Conservation (phyloP, 2,797 vertebrate species). For the Sternotherus odoratus region DNA sequence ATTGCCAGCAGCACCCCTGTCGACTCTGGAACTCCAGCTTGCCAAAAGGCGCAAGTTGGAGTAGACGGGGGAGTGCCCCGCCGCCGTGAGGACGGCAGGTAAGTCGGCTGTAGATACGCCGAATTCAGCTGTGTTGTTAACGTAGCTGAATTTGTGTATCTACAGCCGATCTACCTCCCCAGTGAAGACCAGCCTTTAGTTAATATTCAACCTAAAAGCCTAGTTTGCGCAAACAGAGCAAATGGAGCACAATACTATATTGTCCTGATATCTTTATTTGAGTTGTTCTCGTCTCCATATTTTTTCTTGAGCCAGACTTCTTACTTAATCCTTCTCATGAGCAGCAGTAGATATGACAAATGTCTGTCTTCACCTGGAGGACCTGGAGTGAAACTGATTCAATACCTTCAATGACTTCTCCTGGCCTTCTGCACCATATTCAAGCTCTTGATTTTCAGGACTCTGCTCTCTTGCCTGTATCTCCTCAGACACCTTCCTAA, state of each 20-base stretch:
- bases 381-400: neutral
- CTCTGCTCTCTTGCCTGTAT: accelerated
- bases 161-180: too few relatives aligned
- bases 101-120: too few relatives aligned
- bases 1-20: too few relatives aligned
- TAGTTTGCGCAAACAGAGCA: neutral
- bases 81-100: too few relatives aligned
- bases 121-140: too few relatives aligned
- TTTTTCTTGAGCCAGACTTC: neutral
- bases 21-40: too few relatives aligned
- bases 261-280: neutral
- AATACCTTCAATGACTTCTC: neutral
- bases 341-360: neutral
- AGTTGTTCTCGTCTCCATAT: neutral
- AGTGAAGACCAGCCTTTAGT: too few relatives aligned
- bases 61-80: too few relatives aligned
- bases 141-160: too few relatives aligned
- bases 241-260: accelerated
- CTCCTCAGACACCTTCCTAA: neutral
- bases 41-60: too few relatives aligned
- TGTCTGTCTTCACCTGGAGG: neutral
- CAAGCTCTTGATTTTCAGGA: neutral
- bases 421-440: neutral
- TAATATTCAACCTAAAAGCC: neutral
- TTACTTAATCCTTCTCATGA: neutral